Base-by-base conservation (phyloP, 2,113 vertebrate species). In the Scortum barcoo region DNA sequence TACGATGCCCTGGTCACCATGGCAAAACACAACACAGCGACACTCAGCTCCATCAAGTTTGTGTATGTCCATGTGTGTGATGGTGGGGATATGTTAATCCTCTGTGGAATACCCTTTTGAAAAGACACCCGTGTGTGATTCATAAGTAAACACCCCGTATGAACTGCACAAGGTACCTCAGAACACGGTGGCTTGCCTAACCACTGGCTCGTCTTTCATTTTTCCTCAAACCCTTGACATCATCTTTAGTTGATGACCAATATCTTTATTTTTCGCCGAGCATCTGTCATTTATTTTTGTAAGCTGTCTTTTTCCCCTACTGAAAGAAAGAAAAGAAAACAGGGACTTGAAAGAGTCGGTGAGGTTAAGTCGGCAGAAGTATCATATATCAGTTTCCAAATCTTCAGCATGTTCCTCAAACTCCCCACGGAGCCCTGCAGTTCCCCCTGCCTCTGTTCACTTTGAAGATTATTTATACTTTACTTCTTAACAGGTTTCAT, bases 391-490 rank as follows among this genome's bases (percentile, higher is more conserved):
- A 86, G 56, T 63, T 75, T 83, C 72, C 72, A 82, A 57, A 83
- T 90, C 84, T 86, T 76, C 81, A 72, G 54, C 80, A 81, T 72
- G 70, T 82, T 75, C 83, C 84, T 42, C 3, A 53, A 86, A 76
- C 71, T 88, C 85, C 89, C 92, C 54, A 24, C 40, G 1, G 81
- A 57, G 83, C 77, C 73, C 36, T 22, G 40, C 36, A 63, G 86
- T 61, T 81, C 70, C 72, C 63, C 60, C 57, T 48, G 70, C 82
- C 70, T 79, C 83, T 51, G 17, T 72, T 83, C 74, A 81, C 93
- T 94, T 93, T 94, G 86, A 94, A 92, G 84, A 85, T 90, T 90
- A 92, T 93, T 94, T 91, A 81, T 83, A 82, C 81, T 89, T 90
- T 33, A 85, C 86, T 90, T 91, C 79, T 84, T 80, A 80, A 84